Evolutionary conservation across 2,113 vertebrate species (phyloP), one percentile per base, ranked within the genome.

Genomic region (Sardina pilchardus): DNA sequence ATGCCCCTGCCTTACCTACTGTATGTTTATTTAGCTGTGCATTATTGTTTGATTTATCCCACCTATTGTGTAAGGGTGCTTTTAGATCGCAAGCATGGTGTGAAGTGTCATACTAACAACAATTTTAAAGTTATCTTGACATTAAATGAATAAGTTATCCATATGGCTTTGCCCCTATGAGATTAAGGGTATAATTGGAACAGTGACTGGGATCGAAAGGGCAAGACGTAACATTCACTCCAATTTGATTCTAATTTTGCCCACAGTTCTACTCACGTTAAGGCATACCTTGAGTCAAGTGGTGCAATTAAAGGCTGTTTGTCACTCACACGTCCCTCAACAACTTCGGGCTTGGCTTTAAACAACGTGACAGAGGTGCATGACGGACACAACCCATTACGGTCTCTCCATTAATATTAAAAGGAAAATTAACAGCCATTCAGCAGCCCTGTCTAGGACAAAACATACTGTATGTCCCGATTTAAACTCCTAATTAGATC

Each of bases 371-470:
- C 47, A 59, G 63, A 21, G 82, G 56, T 9, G 50, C 30, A 82
- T 88, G 88, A 90, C 85, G 81, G 88, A 88, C 85, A 71, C 71
- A 67, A 89, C 82, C 83, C 84, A 90, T 89, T 90, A 88, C 67
- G 84, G 85, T 56, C 53, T 45, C 85, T 85, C 86, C 86, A 88
- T 89, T 88, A 89, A 89, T 88, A 90, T 89, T 90, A 86, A 89
- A 85, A 89, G 85, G 53, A 83, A 83, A 88, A 90, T 90, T 89
- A 90, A 88, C 86, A 86, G 34, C 48, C 82, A 84, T 83, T 87
- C 24, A 59, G 59, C n/a, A 78, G 53, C 24, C 82, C 67, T 45
- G 44, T 67, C 80, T 63, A 48, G 78, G 80, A 83, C 78, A 86
- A 82, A 84, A 81, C 63, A 47, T 80, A 85, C 56, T 45, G 39